Evolutionary conservation across 2,888 invertebrate species (phyloP), one percentile per base, ranked within the genome.

Genomic region (Drosophila maculinotata): DNA sequence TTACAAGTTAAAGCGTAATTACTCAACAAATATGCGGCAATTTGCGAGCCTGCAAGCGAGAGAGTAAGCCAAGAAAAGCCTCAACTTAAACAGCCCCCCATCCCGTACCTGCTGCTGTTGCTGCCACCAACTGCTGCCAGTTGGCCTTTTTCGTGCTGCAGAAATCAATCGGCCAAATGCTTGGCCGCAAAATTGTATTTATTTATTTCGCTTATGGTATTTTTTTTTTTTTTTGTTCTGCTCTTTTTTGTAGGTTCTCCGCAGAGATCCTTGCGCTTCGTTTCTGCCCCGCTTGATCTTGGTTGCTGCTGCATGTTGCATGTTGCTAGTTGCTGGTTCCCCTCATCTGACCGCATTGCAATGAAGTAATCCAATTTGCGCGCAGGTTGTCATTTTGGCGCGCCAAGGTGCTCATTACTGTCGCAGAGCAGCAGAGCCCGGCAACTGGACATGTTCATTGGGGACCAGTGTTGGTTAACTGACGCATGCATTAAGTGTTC

Each of bases 1-100:
- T 88, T 89, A 79, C 87, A 88, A 86, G 89, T 85, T 87, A 85
- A 81, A 88, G 86, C 79, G 87, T 84, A 88, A 88, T 88, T 88
- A 81, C 81, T 86, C 76, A 84, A 81, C 86, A 88, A 86, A 88
- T 88, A 82, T 85, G 86, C 79, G 62, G 85, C 85, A 87, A 87
- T 87, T 85, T 87, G 85, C 69, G 76, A 60, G 77, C 64, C 79
- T 58, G 60, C 52, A 35, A 72, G 63, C 56, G 39, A 7, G 36
- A 31, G 23, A 42, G 35, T 38, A 41, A 14, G 31, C 47, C 58
- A 30, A 20, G 14, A 10, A 33, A 49, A 48, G 38, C 33, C 47
- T 45, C 12, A 41, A 10, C 4, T 14, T 15, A 20, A 20, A 20
- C 2, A 6, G 2, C 26, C 7, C 10, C 25, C 14, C 35, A 3